phyloP scores from a whole-genome alignment of 2,888 invertebrate genomes.

The Allolobophora icterica region DNA sequence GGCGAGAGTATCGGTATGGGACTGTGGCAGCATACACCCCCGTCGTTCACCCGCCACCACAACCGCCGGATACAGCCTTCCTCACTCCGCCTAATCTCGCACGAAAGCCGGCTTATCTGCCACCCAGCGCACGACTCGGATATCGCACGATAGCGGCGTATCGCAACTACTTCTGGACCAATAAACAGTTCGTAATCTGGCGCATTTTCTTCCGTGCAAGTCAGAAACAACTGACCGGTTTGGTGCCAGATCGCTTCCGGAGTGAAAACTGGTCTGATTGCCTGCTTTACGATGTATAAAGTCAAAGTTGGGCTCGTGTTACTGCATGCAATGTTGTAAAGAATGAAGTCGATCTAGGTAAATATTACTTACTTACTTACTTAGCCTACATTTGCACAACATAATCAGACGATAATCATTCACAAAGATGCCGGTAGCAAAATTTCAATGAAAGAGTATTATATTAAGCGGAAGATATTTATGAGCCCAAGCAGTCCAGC shows the following conservation, averaged over 20 bases:
- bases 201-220: neutral
- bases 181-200: neutral
- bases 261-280: neutral
- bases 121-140: conserved; percentile 8
- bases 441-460: too few relatives aligned
- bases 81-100: neutral
- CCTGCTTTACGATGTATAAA: too few relatives aligned
- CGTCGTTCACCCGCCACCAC: neutral
- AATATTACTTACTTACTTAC: too few relatives aligned
- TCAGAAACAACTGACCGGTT: neutral
- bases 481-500: too few relatives aligned
- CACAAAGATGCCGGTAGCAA: too few relatives aligned
- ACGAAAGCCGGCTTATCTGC: neutral
- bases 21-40: neutral
- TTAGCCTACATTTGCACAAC: too few relatives aligned
- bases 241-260: neutral
- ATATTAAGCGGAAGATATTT: too few relatives aligned
- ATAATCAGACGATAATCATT: too few relatives aligned
- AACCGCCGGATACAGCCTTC: neutral
- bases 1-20: neutral
- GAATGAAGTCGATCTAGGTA: too few relatives aligned
- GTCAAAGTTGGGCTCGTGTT: too few relatives aligned
- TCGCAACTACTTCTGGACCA: neutral
- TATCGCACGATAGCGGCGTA: neutral
- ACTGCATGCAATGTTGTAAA: too few relatives aligned